Evolutionary conservation across 2,113 vertebrate genomes (phyloP), one percentile per base, ranked within the genome.

Genomic region (Motacilla tschutschensis): DNA sequence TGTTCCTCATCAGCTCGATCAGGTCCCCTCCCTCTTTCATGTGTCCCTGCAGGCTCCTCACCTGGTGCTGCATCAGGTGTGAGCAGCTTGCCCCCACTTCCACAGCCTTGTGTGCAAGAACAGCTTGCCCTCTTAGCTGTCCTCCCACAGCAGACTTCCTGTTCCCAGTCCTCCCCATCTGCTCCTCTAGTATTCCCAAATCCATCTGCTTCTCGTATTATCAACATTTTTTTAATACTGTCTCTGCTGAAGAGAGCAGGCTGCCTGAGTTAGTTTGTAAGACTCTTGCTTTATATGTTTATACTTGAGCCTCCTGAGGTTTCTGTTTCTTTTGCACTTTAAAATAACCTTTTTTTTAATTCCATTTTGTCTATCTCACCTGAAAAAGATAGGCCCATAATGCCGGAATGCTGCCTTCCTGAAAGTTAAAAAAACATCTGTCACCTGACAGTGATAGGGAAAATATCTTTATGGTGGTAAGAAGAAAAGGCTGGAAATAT

Each of bases 131-230:
- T 76, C 47, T 62, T 83, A 91, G 62, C 85, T 85, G 59, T 83
- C 74, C 91, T 85, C 83, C 80, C 74, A 58, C 77, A 47, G 17
- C 43, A 83, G 54, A 31, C 24, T 85, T 91, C 85, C 74, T 89
- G 80, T 60, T 85, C 65, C 66, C 65, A 38, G 50, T 89, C 50
- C 66, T 87, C 46, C 48, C 69, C 77, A 58, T 91, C 83, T 93
- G 90, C 54, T 93, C 38, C 58, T 72, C 43, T 62, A 53, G 7
- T 78, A 78, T 80, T 89, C 79, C 53, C 72, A 71, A 60, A 85
- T 64, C 60, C 73, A 85, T 91, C 69, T 91, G 87, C 73, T 93
- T 89, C 50, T 92, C 38, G 46, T 79, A 80, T 77, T 67, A 85
- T 64, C 38, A 51, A 21, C 15, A 10, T 21, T 43, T 36, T 24